Conservation (phyloP, 2,113 vertebrate genomes). For the Aegotheles bennettii region DNA sequence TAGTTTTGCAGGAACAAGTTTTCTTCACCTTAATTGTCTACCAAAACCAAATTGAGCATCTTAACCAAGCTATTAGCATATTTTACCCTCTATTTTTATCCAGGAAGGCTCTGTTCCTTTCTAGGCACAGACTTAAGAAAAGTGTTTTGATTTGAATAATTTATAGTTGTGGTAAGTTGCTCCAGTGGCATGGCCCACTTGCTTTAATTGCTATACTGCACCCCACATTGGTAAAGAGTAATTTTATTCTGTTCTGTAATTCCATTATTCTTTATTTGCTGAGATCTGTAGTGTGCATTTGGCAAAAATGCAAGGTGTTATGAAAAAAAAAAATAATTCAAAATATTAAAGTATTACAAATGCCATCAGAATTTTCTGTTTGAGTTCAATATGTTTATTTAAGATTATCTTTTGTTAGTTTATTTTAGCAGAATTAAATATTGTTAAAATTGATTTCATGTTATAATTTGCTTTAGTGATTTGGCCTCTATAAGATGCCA, state of each 20-base stretch:
- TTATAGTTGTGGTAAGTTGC: background rate
- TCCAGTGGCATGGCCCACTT: background rate
- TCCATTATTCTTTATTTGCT: background rate
- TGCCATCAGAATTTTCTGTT: background rate
- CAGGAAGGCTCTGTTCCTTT: background rate
- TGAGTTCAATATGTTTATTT: background rate
- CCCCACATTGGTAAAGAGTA: background rate
- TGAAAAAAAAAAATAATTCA: background rate
- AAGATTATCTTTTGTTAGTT: background rate
- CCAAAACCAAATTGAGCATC: background rate
- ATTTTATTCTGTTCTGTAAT: background rate
- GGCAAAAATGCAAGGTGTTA: background rate
- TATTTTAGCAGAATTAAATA: background rate
- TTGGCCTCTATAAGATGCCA: background rate
- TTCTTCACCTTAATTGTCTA: background rate
- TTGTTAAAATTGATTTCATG: background rate
- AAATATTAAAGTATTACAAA: background rate
- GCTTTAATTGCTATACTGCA: background rate
- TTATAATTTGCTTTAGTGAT: background rate
- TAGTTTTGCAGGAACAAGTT: background rate
- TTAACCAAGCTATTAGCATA: background rate
- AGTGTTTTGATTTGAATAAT: background rate
- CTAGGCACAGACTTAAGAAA: background rate
- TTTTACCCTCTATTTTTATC: conserved; percentile 17
- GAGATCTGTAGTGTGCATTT: background rate